These are phyloP conservation scores for Calonectris borealis DNA, from an alignment of 2,113 vertebrate genomes.

Conservation along the genomic window DNA sequence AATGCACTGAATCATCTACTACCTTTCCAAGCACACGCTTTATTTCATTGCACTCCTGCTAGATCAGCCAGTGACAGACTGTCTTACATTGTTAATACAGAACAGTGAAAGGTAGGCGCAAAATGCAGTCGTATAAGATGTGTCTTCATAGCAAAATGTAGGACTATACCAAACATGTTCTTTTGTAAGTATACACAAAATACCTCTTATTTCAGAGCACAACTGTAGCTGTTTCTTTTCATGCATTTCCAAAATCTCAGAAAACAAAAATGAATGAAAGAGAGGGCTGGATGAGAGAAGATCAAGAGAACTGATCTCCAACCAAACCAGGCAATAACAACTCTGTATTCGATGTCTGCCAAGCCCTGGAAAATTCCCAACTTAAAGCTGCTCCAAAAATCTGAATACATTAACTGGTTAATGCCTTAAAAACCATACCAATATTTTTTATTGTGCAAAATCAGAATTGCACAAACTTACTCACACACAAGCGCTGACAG, in stretches of 20 bases:
- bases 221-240: not conserved
- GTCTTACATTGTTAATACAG: accelerated
- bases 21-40: not conserved
- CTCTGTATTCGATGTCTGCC: not conserved
- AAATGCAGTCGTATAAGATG: not conserved
- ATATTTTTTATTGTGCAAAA: not conserved
- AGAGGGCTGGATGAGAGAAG: not conserved
- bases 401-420: not conserved
- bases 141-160: not conserved
- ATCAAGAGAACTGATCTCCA: not conserved
- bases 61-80: not conserved
- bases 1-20: not conserved
- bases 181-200: not conserved
- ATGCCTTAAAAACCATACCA: not conserved
- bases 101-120: accelerated
- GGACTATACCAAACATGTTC: not conserved
- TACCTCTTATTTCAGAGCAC: not conserved
- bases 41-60: not conserved
- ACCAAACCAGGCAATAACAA: not conserved
- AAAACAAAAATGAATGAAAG: not conserved
- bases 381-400: not conserved
- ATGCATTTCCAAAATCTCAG: not conserved
- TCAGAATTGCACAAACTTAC: not conserved
- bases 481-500: not conserved
- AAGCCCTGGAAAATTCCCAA: not conserved